Evolutionary conservation across 2,797 vertebrate genomes (phyloP).

Genomic region (Chrysocyon brachyurus): DNA sequence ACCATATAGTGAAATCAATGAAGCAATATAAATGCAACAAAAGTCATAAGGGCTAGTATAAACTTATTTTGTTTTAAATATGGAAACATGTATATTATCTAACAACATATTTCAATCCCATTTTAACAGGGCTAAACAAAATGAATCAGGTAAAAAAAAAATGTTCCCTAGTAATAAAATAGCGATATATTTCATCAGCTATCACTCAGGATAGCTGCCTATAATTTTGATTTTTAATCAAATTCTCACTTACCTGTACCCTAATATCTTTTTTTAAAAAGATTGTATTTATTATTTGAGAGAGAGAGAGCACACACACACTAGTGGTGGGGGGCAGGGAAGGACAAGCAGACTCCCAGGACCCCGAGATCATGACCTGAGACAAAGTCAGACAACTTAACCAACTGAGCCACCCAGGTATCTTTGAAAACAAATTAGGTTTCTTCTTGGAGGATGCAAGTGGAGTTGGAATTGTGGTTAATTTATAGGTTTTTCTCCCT

Average conservation of each 20-base stretch:
- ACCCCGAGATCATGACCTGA: background rate
- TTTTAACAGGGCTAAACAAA: background rate
- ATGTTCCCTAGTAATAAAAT: slow-evolving; percentile 43
- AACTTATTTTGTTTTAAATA: background rate
- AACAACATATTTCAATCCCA: background rate
- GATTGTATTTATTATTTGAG: background rate
- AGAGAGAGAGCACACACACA: background rate
- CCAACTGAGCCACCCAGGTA: background rate
- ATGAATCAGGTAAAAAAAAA: background rate
- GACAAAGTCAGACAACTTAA: background rate
- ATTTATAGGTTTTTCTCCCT: slow-evolving; percentile 65
- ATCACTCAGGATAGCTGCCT: background rate
- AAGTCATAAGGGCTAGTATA: background rate
- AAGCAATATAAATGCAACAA: background rate
- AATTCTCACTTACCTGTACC: slow-evolving; percentile 15
- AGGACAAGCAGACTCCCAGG: background rate
- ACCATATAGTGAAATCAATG: background rate
- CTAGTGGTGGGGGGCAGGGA: background rate
- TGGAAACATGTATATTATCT: background rate
- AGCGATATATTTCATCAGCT: background rate
- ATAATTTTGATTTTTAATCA: slow-evolving; percentile 53
- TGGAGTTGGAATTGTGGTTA: background rate
- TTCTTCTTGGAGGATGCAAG: slow-evolving; percentile 17
- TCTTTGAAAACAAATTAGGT: slow-evolving; percentile 49
- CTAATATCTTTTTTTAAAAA: background rate